Evolutionary conservation across 2,797 vertebrate species (phyloP).

Genomic region (Perodicticus potto): DNA sequence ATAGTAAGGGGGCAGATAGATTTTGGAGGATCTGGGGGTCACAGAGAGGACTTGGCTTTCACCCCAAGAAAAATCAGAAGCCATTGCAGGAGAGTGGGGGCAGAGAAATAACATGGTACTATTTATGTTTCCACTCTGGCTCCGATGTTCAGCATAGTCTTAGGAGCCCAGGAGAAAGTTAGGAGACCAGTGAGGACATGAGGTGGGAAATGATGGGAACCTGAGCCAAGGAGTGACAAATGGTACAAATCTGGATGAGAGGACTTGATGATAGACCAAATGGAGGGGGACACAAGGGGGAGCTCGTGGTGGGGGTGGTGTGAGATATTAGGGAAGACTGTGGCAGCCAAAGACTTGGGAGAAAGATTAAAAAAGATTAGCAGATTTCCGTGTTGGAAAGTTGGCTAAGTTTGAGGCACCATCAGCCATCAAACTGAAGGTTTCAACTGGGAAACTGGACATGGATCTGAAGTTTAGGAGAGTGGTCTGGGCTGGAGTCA

Average conservation of each 20-base stretch:
- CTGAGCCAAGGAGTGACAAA: not conserved
- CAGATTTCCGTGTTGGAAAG: not conserved
- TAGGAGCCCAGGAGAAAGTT: not conserved
- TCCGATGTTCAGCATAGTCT: not conserved
- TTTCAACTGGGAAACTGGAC: not conserved
- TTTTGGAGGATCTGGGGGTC: not conserved
- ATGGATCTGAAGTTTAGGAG: not conserved
- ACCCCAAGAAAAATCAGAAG: not conserved
- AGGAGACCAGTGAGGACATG: not conserved
- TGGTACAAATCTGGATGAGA: not conserved
- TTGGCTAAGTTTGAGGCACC: not conserved
- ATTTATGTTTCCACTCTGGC: not conserved
- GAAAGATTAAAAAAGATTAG: not conserved
- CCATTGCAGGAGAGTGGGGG: not conserved
- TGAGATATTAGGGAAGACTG: not conserved
- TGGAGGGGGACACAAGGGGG: not conserved
- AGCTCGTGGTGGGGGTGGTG: too few species aligned
- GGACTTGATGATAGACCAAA: not conserved
- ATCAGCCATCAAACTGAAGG: not conserved
- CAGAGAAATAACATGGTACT: not conserved
- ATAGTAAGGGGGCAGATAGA: not conserved
- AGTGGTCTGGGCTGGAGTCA: not conserved
- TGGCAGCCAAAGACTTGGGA: not conserved
- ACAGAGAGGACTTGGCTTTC: not conserved
- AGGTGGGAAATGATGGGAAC: not conserved